Evolutionary conservation across 2,888 invertebrate genomes (phyloP).

Genomic region (Nemapogon koenigi): DNA sequence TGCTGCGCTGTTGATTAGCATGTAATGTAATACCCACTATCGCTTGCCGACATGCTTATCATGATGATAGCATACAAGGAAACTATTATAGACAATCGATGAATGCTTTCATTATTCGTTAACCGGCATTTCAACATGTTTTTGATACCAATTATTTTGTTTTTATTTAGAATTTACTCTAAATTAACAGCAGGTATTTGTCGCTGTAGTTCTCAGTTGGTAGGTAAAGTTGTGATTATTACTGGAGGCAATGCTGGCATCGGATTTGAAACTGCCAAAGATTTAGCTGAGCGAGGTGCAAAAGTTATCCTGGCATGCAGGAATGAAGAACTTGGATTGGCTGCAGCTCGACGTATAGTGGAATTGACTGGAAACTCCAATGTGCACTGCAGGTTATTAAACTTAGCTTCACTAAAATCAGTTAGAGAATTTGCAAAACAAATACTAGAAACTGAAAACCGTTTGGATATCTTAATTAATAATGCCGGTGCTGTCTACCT

Average conservation of each 20-base stretch:
- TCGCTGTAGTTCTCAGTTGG: constrained; percentile 51
- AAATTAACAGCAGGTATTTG: constrained; percentile 23
- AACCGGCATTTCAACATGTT: too few relatives aligned
- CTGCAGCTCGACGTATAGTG: constrained; percentile 39
- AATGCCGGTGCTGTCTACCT: constrained; percentile 62
- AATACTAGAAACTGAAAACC: constrained; percentile 52
- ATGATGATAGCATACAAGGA: too few relatives aligned
- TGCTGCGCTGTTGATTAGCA: too few relatives aligned
- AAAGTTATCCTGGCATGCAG: constrained; percentile 82
- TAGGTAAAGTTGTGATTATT: constrained; percentile 82
- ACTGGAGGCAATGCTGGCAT: constrained; percentile 86
- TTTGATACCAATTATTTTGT: not conserved
- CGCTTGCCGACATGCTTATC: too few relatives aligned
- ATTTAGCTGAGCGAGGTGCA: constrained; percentile 76
- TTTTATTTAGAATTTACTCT: not conserved
- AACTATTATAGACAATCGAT: too few relatives aligned
- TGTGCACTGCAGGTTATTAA: constrained; percentile 43
- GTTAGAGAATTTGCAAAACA: constrained; percentile 67
- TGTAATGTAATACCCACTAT: too few relatives aligned
- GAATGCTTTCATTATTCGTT: too few relatives aligned
- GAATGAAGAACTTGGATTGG: constrained; percentile 69
- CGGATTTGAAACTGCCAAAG: constrained; percentile 76
- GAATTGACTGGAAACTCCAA: constrained; percentile 28
- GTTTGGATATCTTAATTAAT: constrained; percentile 67
- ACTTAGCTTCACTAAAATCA: constrained; percentile 58